These are phyloP conservation scores for Caenorhabditis panamensis DNA, from an alignment of 2,888 invertebrate species.

Conservation along the genomic window DNA sequence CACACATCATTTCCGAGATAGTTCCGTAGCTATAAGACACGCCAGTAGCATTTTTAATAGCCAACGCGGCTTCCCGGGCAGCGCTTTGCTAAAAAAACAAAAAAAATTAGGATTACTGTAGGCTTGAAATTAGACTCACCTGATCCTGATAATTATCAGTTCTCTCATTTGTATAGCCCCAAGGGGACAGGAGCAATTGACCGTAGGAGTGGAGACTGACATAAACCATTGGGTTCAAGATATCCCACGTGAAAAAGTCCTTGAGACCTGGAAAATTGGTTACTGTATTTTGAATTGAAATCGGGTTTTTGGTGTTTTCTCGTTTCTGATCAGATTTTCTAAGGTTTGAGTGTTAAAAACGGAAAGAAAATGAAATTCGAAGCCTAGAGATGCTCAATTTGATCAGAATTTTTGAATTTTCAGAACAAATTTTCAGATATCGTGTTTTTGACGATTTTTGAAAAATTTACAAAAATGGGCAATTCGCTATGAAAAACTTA, in stretches of 20 bases:
- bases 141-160: slow-evolving; percentile 75
- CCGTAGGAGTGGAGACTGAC: slow-evolving; percentile 79
- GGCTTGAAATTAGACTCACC: slow-evolving; percentile 31
- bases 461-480: no score
- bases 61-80: slow-evolving; percentile 76
- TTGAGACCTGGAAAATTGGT: slow-evolving; percentile 58
- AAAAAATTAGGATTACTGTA: slow-evolving; percentile 1
- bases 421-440: no score
- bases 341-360: no score
- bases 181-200: slow-evolving; percentile 77
- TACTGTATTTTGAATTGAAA: neutral
- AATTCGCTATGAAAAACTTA: no score
- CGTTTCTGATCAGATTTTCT: no score
- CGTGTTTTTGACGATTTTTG: no score
- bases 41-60: slow-evolving; percentile 76
- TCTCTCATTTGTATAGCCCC: slow-evolving; percentile 78
- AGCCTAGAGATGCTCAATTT: no score
- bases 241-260: slow-evolving; percentile 75
- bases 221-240: slow-evolving; percentile 77
- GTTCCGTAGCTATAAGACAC: slow-evolving; percentile 77
- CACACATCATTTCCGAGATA: slow-evolving; percentile 80
- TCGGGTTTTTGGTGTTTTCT: no score
- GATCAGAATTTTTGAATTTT: no score
- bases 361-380: no score
- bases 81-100: slow-evolving; percentile 67